These are phyloP conservation scores for Pseudonaja textilis DNA, from an alignment of 2,113 vertebrate genomes.

Conservation along the genomic window DNA sequence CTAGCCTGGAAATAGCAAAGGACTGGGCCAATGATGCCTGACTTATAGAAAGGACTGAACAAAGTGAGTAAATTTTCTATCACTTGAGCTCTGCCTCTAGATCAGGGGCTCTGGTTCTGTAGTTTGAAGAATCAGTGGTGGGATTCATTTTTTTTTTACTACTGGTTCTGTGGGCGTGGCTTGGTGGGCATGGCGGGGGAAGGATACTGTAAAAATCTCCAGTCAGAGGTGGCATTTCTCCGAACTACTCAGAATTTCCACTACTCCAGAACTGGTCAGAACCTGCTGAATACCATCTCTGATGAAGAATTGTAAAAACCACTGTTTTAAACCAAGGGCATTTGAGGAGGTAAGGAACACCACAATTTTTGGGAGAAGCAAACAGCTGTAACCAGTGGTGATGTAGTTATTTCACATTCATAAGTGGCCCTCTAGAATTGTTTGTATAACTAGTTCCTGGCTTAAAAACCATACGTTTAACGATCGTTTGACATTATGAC, in stretches of 20 bases:
- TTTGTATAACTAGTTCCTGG: not conserved
- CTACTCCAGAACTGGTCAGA: too few relatives aligned
- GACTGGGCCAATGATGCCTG: not conserved
- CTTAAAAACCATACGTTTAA: not conserved
- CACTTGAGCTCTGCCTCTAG: not conserved
- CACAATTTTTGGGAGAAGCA: not conserved
- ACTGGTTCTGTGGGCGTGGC: too few relatives aligned
- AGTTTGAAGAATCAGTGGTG: not conserved
- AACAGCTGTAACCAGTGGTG: not conserved
- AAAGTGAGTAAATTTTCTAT: too few relatives aligned
- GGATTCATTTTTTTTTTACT: too few relatives aligned
- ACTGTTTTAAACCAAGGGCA: not conserved
- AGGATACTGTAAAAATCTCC: too few relatives aligned
- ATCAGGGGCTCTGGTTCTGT: not conserved
- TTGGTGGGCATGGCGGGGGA: too few relatives aligned
- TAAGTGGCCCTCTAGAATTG: not conserved
- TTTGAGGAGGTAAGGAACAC: not conserved
- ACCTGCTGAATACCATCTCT: too few relatives aligned
- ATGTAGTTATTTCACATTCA: not conserved
- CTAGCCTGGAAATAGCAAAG: too few relatives aligned
- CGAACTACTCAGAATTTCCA: too few relatives aligned
- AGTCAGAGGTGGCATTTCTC: too few relatives aligned
- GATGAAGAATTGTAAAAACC: not conserved
- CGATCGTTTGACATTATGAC: not conserved
- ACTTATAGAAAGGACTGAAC: too few relatives aligned